These are phyloP conservation scores for Parnassius orleans DNA, from an alignment of 2,888 invertebrate genomes.

Conservation along the genomic window DNA sequence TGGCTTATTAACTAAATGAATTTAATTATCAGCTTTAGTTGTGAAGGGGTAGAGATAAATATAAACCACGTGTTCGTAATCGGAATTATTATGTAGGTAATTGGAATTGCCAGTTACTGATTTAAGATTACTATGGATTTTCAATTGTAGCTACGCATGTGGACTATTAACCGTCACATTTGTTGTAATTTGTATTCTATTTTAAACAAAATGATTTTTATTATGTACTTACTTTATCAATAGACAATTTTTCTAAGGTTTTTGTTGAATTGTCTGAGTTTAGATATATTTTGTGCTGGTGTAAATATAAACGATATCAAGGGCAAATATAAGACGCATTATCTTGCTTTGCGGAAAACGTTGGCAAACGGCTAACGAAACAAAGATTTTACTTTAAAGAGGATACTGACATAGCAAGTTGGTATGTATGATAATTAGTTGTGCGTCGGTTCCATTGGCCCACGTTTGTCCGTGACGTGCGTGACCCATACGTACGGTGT, in stretches of 20 bases:
- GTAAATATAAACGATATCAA: constrained; percentile 26
- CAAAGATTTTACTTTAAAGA: constrained; percentile 24
- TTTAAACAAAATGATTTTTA: constrained; percentile 17
- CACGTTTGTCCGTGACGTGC: constrained; percentile 42
- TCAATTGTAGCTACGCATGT: constrained; percentile 1
- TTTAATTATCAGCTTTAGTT: constrained; percentile 1
- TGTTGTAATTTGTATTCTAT: constrained; percentile 5
- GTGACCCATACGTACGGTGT: constrained; percentile 50
- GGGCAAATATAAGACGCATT: constrained; percentile 16
- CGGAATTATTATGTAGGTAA: background rate
- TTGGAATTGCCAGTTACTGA: constrained; percentile 4
- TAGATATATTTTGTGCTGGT: constrained; percentile 15
- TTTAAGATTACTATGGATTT: constrained; percentile 7
- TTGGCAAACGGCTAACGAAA: constrained; percentile 16
- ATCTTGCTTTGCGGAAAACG: constrained; percentile 13
- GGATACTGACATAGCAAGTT: constrained; percentile 13
- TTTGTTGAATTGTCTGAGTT: constrained; percentile 17
- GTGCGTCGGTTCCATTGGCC: constrained; percentile 36
- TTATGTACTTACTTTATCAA: constrained; percentile 22
- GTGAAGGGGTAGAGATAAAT: constrained; percentile 5
- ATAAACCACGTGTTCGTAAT: constrained; percentile 18
- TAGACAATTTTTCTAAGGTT: constrained; percentile 24
- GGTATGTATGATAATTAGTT: constrained; percentile 29
- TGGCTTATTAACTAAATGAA: too few species aligned
- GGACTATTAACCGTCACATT: constrained; percentile 7